phyloP scores from a whole-genome alignment of 2,797 vertebrate genomes.

The Anguilla megastoma region DNA sequence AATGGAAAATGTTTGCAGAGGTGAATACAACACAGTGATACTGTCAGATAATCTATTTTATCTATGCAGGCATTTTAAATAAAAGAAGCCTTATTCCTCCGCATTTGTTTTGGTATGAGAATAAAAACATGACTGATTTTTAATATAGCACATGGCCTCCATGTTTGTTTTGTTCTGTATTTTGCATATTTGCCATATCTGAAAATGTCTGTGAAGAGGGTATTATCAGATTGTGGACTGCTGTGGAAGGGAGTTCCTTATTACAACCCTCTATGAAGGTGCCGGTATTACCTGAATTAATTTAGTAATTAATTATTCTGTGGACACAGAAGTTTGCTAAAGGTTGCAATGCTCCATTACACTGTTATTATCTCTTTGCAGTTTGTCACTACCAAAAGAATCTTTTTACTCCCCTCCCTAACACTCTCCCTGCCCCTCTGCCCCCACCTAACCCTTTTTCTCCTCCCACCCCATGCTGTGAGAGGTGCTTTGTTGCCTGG shows the following conservation, averaged over 20 bases:
- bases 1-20: conserved; percentile 15
- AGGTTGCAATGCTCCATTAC: background rate
- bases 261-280: background rate
- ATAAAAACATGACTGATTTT: conserved; percentile 5
- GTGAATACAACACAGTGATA: conserved; percentile 17
- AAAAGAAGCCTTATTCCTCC: conserved; percentile 13
- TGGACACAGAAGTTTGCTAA: background rate
- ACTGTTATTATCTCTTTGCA: background rate
- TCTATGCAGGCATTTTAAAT: background rate
- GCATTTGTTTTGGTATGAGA: background rate
- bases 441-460: background rate
- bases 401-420: conserved; percentile 1
- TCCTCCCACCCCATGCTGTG: conserved; percentile 13
- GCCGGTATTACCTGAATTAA: background rate
- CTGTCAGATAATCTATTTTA: background rate
- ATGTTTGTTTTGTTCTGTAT: background rate
- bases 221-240: background rate
- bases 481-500: conserved; percentile 13
- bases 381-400: conserved; percentile 19
- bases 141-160: background rate
- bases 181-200: background rate
- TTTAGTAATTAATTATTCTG: background rate
- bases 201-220: background rate
- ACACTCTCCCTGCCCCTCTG: background rate
- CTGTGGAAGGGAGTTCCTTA: background rate